Evolutionary conservation across 2,113 vertebrate genomes (phyloP), one percentile per base, ranked within the genome.

Genomic region (Chamaetylas fuelleborni): DNA sequence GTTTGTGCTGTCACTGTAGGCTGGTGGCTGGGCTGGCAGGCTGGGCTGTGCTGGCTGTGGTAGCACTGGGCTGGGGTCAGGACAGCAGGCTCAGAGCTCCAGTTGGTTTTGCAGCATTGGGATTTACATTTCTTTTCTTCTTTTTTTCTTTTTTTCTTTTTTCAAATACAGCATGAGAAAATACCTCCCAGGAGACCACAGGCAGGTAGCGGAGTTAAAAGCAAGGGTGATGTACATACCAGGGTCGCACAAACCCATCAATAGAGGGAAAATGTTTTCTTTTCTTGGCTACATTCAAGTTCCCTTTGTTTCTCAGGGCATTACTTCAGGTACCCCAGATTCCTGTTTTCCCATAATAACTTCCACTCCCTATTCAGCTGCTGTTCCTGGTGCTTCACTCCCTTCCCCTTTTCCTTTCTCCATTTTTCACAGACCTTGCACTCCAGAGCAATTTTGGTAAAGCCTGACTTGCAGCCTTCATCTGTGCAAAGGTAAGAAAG

Each of bases 11-110:
- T 38, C 42, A 3, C 1, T 8, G 28, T 0, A 5, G 80, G 19
- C 24, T 5, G 15, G 54, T n/a, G 57, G 58, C 76, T 1, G 0
- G 34, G 66, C 80, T 57, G 69, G 34, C 8, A 14, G 60, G 56
- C 42, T 65, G 56, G 22, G 70, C 40, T 19, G 11, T 6, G 6
- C 48, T 80, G 86, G 60, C 16, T 5, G 0, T 0, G 1, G 48
- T 12, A 45, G 15, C 56, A 11, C 48, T 18, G 50, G 33, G n/a
- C 42, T 80, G 58, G 18, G 48, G 2, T 64, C 48, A 31, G 71
- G 62, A 28, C 53, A 34, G 5, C 0, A 0, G 28, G 50, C 53
- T 86, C 20, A 0, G 15, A 17, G 14, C 14, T 89, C 34, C n/a
- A 10, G 8, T 3, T 43, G 20, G 11, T 23, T 88, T 42, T 82